These are phyloP conservation scores for rabbit (Oryctolagus cuniculus) DNA, from an alignment of 2,113 vertebrate genomes.

Conservation along the genomic window DNA sequence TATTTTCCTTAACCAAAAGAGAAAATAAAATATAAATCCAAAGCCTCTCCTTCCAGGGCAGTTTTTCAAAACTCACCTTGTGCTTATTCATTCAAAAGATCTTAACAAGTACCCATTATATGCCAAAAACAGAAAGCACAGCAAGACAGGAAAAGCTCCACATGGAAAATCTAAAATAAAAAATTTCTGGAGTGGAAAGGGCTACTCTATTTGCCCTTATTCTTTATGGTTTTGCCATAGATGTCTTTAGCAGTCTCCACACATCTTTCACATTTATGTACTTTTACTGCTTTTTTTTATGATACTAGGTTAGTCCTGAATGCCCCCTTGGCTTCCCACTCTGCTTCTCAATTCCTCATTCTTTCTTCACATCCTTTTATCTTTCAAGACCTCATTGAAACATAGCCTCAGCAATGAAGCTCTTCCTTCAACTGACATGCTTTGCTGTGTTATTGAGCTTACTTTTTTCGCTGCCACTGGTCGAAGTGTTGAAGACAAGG, in stretches of 20 bases:
- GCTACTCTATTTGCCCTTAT: background rate
- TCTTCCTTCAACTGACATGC: background rate
- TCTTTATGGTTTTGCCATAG: background rate
- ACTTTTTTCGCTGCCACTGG: background rate
- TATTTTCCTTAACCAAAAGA: background rate
- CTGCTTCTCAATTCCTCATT: background rate
- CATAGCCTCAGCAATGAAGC: background rate
- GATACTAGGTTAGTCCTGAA: background rate
- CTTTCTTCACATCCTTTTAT: background rate
- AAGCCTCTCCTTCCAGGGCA: background rate
- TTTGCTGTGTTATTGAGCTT: background rate
- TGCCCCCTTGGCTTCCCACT: background rate
- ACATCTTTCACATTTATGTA: background rate
- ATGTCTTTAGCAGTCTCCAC: background rate
- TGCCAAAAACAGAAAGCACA: background rate
- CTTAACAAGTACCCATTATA: background rate
- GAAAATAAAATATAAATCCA: background rate
- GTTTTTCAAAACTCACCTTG: background rate
- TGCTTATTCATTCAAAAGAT: background rate
- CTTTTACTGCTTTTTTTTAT: background rate
- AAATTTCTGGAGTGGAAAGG: background rate
- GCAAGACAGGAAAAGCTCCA: background rate
- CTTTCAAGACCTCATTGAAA: background rate
- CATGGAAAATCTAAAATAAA: background rate
- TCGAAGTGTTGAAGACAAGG: too few relatives aligned